Evolutionary conservation across 2,888 invertebrate species (phyloP).

Genomic region (Dioctria rufipes): DNA sequence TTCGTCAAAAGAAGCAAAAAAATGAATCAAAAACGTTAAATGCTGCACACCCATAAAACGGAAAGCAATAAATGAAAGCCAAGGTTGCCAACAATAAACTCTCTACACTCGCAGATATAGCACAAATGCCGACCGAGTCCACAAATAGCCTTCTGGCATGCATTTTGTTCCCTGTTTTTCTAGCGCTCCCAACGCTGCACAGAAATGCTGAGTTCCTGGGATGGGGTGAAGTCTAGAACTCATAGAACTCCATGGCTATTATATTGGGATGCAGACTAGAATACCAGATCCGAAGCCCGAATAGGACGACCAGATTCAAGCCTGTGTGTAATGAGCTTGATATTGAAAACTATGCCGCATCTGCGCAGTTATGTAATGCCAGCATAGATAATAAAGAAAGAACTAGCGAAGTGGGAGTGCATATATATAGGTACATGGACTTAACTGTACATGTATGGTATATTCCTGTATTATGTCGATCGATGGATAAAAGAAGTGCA

Average conservation of each 20-base stretch:
- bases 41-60: slow-evolving; percentile 9
- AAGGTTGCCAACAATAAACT: slow-evolving; percentile 49
- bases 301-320: background rate
- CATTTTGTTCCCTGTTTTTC: slow-evolving; percentile 9
- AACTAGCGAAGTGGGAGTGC: background rate
- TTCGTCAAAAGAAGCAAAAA: background rate
- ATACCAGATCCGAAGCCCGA: background rate
- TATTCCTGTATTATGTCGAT: slow-evolving; percentile 15
- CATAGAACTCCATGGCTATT: slow-evolving; percentile 10
- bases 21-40: slow-evolving; percentile 29
- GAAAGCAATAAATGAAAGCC: slow-evolving; percentile 37
- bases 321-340: slow-evolving; percentile 38
- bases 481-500: slow-evolving; percentile 68
- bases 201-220: background rate
- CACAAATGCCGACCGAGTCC: slow-evolving; percentile 49
- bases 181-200: background rate
- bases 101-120: slow-evolving; percentile 41
- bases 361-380: slow-evolving; percentile 41
- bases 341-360: slow-evolving; percentile 48
- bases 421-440: background rate
- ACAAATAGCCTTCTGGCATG: slow-evolving; percentile 25
- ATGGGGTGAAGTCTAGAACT: background rate
- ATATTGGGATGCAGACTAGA: background rate
- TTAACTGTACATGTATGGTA: slow-evolving; percentile 9
- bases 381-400: slow-evolving; percentile 19